Evolutionary conservation across 2,797 vertebrate species (phyloP).

Genomic region (Potorous gilbertii): DNA sequence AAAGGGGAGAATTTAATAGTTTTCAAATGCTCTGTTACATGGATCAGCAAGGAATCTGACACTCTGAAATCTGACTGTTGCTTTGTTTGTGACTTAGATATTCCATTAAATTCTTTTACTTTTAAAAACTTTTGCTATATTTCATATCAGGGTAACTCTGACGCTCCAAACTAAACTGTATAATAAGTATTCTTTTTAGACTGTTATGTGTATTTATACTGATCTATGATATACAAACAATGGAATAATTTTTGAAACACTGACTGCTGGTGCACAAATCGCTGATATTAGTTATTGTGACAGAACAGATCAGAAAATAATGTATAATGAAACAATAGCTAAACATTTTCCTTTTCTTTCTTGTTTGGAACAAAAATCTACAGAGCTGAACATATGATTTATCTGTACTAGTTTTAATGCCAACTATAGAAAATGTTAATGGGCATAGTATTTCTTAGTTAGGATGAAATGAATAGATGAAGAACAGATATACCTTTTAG

Average conservation of each 20-base stretch:
- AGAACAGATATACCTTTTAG: constrained; percentile 59
- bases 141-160: constrained; percentile 22
- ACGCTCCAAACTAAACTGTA: constrained; percentile 23
- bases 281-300: constrained; percentile 48
- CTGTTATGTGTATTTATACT: background rate
- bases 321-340: constrained; percentile 55
- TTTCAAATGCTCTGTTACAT: constrained; percentile 52
- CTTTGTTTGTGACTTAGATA: constrained; percentile 43
- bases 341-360: constrained; percentile 66
- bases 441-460: constrained; percentile 55
- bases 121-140: constrained; percentile 45
- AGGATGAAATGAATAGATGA: constrained; percentile 55
- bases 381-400: constrained; percentile 65
- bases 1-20: constrained; percentile 43
- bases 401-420: constrained; percentile 65
- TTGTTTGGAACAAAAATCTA: constrained; percentile 71
- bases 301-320: constrained; percentile 36
- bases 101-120: constrained; percentile 2
- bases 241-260: constrained; percentile 14
- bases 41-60: constrained; percentile 17
- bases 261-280: background rate
- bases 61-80: background rate
- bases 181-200: constrained; percentile 52
- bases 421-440: constrained; percentile 69
- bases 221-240: constrained; percentile 4